Evolutionary conservation across 2,113 vertebrate genomes (phyloP).

Genomic region (Tragelaphus buxtoni): DNA sequence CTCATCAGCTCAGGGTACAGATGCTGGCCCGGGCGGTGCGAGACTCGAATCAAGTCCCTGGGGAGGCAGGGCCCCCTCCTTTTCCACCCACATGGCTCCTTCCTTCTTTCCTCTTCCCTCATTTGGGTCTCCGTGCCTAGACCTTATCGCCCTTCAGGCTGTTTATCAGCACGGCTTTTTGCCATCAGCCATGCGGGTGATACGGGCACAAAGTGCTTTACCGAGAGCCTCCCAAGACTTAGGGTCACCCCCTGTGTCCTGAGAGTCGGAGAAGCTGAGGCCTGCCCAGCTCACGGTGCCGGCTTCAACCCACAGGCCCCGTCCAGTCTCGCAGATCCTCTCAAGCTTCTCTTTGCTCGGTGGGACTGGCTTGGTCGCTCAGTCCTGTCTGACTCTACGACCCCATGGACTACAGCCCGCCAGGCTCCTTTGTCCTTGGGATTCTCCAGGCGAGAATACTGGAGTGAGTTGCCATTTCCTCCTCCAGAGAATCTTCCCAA

Average conservation of each 20-base stretch:
- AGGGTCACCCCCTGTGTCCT: too few relatives aligned
- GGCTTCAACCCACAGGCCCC: background rate
- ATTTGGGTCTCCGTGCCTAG: background rate
- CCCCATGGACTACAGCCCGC: background rate
- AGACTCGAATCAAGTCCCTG: fast-evolving
- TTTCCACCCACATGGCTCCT: background rate
- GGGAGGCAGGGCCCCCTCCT: too few relatives aligned
- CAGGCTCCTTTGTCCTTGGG: background rate
- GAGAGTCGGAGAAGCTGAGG: background rate
- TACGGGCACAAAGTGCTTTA: background rate
- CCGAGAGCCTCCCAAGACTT: background rate
- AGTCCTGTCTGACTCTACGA: fast-evolving
- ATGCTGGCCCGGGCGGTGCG: background rate
- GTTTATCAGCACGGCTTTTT: background rate
- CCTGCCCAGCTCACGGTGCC: background rate
- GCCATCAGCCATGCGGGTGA: background rate
- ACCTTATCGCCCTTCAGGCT: background rate
- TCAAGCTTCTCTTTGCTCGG: background rate
- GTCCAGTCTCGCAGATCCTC: background rate
- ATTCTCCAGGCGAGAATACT: background rate
- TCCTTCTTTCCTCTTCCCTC: background rate
- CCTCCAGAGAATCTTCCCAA: background rate
- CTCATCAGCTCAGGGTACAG: background rate
- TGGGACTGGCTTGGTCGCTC: background rate
- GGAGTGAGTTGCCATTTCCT: background rate